Evolutionary conservation across 1,140 invertebrate genomes (phyloP).

Genomic region (Reticulitermes speratus): DNA sequence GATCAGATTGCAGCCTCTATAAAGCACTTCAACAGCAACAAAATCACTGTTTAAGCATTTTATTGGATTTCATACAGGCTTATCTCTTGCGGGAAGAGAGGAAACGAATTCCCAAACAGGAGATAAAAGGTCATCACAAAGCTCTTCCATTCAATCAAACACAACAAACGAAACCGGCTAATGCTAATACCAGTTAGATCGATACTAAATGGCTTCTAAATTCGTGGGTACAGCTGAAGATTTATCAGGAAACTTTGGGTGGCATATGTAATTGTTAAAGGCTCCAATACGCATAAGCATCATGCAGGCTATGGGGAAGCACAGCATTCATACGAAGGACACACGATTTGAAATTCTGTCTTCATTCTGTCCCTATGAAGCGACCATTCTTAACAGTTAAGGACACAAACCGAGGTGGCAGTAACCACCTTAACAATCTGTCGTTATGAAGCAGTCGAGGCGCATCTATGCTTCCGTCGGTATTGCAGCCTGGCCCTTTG

Average conservation of each 20-base stretch:
- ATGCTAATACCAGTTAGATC: neutral
- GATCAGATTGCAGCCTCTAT: neutral
- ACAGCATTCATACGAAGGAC: no score
- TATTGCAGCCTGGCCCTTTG: no score
- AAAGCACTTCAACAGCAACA: neutral
- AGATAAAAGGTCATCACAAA: neutral
- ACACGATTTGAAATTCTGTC: no score
- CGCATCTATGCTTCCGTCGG: no score
- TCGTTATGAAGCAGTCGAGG: no score
- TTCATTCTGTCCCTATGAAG: no score
- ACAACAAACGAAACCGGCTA: neutral
- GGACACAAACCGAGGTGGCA: no score
- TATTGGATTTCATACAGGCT: neutral
- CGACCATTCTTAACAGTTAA: no score
- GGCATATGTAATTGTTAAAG: no score
- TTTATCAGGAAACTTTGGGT: neutral
- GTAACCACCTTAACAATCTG: no score
- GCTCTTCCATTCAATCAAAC: neutral
- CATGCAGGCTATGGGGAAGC: no score
- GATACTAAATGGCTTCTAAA: neutral
- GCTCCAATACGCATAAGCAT: no score
- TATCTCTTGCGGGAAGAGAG: neutral
- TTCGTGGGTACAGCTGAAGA: neutral
- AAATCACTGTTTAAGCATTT: conserved; percentile 1
- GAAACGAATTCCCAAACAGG: neutral